Base-by-base conservation (phyloP, 1,140 invertebrate species). In the Rhagoletis pomonella region DNA sequence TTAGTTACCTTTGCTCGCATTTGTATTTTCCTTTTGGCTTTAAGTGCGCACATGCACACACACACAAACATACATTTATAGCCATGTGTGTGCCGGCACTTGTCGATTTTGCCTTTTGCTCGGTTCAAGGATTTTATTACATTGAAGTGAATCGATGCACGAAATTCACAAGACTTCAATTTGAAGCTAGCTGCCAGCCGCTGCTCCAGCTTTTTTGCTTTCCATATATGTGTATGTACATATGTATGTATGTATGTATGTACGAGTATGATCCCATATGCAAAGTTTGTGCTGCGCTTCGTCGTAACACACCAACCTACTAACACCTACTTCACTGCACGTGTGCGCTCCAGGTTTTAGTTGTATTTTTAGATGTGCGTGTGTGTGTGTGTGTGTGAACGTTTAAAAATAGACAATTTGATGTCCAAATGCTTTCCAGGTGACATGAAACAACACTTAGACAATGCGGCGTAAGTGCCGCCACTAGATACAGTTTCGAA, bases 401-500 rank as follows among this genome's bases (percentile, higher is more conserved):
- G 42, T 85, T 67, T 90, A 90, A 91, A 92, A 91, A 92, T 90
- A 90, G 90, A 92, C 90, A 92, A 91, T 91, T 92, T 91, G 89
- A 92, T 92, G 91, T 92, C 91, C 91, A 92, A 92, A 92, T 92
- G 91, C 90, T 92, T 92, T 92, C 90, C 91, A 92, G 91, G 91
- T 92, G 91, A 92, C 91, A 92, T 90, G 91, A 92, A 92, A 92
- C 91, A 92, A 92, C 91, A 92, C 91, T 92, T 92, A 92, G 91
- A 90, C 89, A 91, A 89, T 88, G 90, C 90, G 55, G 29, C 84
- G 59, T 85, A 85, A 60, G 84, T 62, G 84, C 84, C 17, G 58
- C 84, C 84, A 85, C 55, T 85, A 62, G 73, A 81, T 81, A 29
- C 73, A 81, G 47, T 55, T 55, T 42, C n/a, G 47, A 55, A 81